phyloP scores from a whole-genome alignment of 2,113 vertebrate genomes.

The Cromileptes altivelis region DNA sequence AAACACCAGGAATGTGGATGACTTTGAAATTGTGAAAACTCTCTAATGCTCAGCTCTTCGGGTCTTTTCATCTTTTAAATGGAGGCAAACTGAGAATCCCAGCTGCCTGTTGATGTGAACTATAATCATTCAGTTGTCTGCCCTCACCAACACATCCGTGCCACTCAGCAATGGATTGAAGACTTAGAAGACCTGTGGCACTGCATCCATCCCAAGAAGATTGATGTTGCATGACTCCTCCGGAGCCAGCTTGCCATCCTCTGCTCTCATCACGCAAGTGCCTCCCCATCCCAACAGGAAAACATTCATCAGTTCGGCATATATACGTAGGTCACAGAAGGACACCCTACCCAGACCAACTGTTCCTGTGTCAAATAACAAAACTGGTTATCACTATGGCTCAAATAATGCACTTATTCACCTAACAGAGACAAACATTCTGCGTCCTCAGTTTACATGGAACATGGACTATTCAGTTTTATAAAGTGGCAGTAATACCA shows the following conservation, averaged over 20 bases:
- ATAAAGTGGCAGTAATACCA: not conserved
- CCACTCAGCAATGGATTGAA: constrained; percentile 15
- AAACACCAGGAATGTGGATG: not conserved
- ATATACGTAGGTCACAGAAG: not conserved
- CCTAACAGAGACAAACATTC: not conserved
- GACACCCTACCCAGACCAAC: not conserved
- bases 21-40: not conserved
- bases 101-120: not conserved
- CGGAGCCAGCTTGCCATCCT: constrained; percentile 25
- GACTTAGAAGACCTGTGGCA: constrained; percentile 23
- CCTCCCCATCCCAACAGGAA: constrained; percentile 1
- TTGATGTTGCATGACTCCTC: constrained; percentile 15
- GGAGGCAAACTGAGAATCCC: not conserved
- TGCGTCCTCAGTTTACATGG: not conserved
- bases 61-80: not conserved
- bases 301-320: constrained; percentile 16
- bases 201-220: constrained; percentile 25
- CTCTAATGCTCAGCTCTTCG: not conserved
- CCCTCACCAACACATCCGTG: constrained; percentile 4
- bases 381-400: not conserved
- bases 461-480: not conserved
- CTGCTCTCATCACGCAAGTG: constrained; percentile 20
- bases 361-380: too few relatives aligned
- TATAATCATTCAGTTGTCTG: constrained; percentile 16
- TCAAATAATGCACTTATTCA: not conserved